phyloP scores from a whole-genome alignment of 2,888 invertebrate species.

The Rhimphoctona megacephalus region DNA sequence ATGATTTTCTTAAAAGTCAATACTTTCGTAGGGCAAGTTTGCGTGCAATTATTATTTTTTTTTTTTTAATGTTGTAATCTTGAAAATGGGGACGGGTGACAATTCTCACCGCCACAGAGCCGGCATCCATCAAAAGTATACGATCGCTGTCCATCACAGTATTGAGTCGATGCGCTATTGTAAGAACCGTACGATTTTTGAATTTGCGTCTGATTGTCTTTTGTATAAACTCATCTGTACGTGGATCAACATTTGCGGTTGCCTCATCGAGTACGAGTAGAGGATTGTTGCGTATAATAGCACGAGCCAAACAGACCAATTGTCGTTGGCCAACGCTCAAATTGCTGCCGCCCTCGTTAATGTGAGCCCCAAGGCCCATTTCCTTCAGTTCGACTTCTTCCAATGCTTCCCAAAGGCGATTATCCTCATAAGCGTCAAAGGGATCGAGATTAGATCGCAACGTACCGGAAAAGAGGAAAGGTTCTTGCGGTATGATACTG shows the following conservation, averaged over 20 bases:
- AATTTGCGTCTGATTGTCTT: constrained; percentile 86
- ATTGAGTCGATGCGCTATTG: constrained; percentile 88
- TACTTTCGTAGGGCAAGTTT: too few species aligned
- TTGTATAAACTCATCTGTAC: constrained; percentile 88
- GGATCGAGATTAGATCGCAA: constrained; percentile 96
- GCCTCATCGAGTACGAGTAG: constrained; percentile 96
- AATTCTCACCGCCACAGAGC: constrained; percentile 82
- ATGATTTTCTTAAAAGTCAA: too few species aligned
- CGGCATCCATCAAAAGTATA: constrained; percentile 87
- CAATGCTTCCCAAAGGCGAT: constrained; percentile 92
- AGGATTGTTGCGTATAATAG: constrained; percentile 93
- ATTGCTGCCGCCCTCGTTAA: constrained; percentile 90
- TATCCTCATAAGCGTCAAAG: constrained; percentile 92
- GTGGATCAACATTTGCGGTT: constrained; percentile 96
- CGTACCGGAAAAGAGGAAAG: constrained; percentile 94
- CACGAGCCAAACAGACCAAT: constrained; percentile 94
- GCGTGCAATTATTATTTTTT: too few species aligned
- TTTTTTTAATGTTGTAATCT: too few species aligned
- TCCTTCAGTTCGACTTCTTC: constrained; percentile 93
- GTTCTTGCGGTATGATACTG: constrained; percentile 91
- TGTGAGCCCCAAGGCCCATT: constrained; percentile 88
- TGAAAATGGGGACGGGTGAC: background rate
- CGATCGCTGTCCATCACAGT: constrained; percentile 88
- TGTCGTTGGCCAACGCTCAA: constrained; percentile 97
- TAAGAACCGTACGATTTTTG: constrained; percentile 86